Base-by-base conservation (phyloP, 2,797 vertebrate genomes). In the Momotus momota region DNA sequence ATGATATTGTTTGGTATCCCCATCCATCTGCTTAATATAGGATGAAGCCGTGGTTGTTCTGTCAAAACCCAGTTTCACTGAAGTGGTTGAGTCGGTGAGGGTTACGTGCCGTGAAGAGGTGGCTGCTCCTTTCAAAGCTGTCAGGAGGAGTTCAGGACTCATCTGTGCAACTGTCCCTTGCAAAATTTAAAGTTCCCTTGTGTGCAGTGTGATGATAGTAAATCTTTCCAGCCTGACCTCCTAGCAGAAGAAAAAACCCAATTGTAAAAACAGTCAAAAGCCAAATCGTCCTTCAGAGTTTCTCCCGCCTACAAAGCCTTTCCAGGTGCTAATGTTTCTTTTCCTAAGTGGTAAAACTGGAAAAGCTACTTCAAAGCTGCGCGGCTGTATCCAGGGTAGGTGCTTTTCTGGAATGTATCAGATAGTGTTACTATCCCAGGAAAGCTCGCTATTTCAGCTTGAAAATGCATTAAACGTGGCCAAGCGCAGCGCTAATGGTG, bases 261-360 rank as follows among this genome's bases (percentile, higher is more conserved):
- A 91, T 94, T 93, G 87, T 91, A 91, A 82, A 93, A 96, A 67
- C 94, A 94, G 58, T 86, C 81, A 33, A 40, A 80, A 91, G 60
- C 75, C 84, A 88, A 95, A 90, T 67, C 77, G 58, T 70, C 90
- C 23, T 67, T 83, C 88, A 93, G 29, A 93, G 72, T 80, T 88
- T 74, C 85, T 95, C 84, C 67, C 64, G 86, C 40, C 33, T 75
- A 38, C 64, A 81, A 90, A 91, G 49, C 45, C 90, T 85, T 90
- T 95, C 89, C 92, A 95, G 94, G 86, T 90, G 92, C 94, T 93
- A 91, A 88, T 94, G 93, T 93, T 91, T 91, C 81, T 94, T 90
- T 94, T 82, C 71, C 77, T 75, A 79, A 88, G 88, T 65, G 87
- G 67, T 91, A 74, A 88, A 91, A 94, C 54, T 86, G 88, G 84